Percentiles rank a stretch among this genome's conserved stretches.
Evolutionary conservation across 2,888 invertebrate species (phyloP).

Genomic region (Drosophila aldrichi): DNA sequence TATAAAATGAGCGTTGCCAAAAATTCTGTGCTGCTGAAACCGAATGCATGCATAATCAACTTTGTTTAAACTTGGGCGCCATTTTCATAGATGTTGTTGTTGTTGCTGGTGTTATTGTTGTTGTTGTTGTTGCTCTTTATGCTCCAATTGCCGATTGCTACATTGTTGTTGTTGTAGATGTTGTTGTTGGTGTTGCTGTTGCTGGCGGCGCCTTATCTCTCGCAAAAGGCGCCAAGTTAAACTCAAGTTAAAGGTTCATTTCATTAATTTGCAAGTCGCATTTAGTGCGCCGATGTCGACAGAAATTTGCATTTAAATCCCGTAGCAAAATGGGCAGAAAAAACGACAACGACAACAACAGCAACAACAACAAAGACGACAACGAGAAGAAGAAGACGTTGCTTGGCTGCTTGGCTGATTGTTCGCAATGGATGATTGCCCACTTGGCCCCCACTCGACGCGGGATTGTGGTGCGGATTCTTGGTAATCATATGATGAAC

Average conservation of each 20-base stretch:
- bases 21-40: constrained; percentile 72
- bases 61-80: constrained; percentile 79
- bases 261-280: constrained; percentile 82
- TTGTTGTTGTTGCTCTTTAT: constrained; percentile 59
- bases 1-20: constrained; percentile 74
- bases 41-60: constrained; percentile 82
- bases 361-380: neutral
- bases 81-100: constrained; percentile 52
- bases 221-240: constrained; percentile 76
- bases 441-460: constrained; percentile 12
- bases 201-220: constrained; percentile 75
- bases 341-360: constrained; percentile 36
- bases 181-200: constrained; percentile 38
- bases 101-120: constrained; percentile 34
- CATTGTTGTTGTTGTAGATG: constrained; percentile 21
- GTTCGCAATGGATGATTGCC: constrained; percentile 41
- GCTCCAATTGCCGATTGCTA: constrained; percentile 62
- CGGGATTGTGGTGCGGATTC: constrained; percentile 1
- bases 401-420: constrained; percentile 18
- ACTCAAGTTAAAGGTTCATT: constrained; percentile 81
- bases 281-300: constrained; percentile 79
- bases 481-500: constrained; percentile 59
- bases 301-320: constrained; percentile 81
- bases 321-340: constrained; percentile 78
- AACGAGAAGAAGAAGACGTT: constrained; percentile 8